phyloP scores from a whole-genome alignment of 2,797 vertebrate genomes.

The Crenuchus spilurus region DNA sequence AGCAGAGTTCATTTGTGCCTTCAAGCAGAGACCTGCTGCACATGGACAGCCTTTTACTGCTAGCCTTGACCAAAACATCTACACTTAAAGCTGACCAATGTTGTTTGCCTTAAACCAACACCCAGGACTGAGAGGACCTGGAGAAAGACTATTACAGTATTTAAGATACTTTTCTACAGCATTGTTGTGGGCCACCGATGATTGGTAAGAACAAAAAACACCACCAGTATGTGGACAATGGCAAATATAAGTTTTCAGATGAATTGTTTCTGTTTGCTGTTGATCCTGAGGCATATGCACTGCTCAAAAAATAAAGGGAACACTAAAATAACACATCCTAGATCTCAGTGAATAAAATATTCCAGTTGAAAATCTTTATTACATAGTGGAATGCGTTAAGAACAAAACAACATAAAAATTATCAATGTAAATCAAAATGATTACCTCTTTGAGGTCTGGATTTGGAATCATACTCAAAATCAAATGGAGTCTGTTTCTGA shows the following conservation, averaged over 20 bases:
- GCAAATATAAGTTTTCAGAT: not conserved
- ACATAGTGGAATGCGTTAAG: no score
- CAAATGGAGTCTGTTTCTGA: no score
- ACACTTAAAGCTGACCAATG: not conserved
- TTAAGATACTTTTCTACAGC: not conserved
- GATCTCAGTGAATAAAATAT: no score
- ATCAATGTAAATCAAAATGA: no score
- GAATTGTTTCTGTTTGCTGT: not conserved
- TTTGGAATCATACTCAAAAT: no score
- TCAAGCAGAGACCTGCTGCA: conserved; percentile 11
- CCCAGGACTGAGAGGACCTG: not conserved
- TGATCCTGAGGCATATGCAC: conserved; percentile 2
- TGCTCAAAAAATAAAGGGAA: no score
- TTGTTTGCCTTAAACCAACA: conserved; percentile 32
- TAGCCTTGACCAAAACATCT: not conserved
- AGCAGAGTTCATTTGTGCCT: conserved; percentile 49
- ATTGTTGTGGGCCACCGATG: not conserved
- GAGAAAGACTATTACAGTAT: not conserved
- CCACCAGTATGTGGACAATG: not conserved
- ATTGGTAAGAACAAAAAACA: not conserved
- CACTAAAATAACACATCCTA: no score
- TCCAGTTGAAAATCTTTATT: no score
- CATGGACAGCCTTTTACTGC: conserved; percentile 1
- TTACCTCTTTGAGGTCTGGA: no score
- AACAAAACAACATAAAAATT: no score